These are phyloP conservation scores for Pyrrhia umbra DNA, from an alignment of 2,888 invertebrate species.

Conservation along the genomic window DNA sequence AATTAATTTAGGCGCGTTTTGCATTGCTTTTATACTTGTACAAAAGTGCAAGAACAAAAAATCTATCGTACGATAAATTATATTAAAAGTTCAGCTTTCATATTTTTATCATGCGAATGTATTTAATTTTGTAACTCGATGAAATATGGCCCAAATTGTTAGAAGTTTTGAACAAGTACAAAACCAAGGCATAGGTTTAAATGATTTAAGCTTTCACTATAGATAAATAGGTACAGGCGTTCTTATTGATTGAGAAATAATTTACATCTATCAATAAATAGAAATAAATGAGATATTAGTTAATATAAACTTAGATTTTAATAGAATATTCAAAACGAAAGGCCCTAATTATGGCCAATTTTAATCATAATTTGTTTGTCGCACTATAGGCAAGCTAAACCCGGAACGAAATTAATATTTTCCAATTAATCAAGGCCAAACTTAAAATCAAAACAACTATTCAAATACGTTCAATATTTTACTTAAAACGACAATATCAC, in stretches of 20 bases:
- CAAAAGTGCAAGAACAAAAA: no score
- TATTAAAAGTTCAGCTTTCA: neutral
- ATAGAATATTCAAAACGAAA: neutral
- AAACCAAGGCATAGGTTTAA: neutral
- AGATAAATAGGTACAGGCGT: constrained; percentile 10
- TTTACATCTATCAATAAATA: constrained; percentile 26
- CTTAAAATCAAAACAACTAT: constrained; percentile 14
- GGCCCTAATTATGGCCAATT: neutral
- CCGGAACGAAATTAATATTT: constrained; percentile 11
- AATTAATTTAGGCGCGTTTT: constrained; percentile 50
- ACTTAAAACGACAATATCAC: constrained; percentile 55
- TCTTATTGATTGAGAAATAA: constrained; percentile 18
- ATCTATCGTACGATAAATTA: neutral
- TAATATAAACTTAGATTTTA: no score
- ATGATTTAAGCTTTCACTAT: constrained; percentile 23
- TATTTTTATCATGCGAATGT: no score
- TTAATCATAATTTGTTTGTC: neutral
- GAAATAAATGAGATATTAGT: no score
- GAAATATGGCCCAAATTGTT: no score
- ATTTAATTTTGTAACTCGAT: no score
- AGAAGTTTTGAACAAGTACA: neutral
- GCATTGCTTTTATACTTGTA: neutral
- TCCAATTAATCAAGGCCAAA: constrained; percentile 28
- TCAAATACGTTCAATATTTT: constrained; percentile 31
- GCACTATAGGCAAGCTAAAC: neutral